Conservation (phyloP, 2,797 vertebrate species). For the Buceros bicornis region DNA sequence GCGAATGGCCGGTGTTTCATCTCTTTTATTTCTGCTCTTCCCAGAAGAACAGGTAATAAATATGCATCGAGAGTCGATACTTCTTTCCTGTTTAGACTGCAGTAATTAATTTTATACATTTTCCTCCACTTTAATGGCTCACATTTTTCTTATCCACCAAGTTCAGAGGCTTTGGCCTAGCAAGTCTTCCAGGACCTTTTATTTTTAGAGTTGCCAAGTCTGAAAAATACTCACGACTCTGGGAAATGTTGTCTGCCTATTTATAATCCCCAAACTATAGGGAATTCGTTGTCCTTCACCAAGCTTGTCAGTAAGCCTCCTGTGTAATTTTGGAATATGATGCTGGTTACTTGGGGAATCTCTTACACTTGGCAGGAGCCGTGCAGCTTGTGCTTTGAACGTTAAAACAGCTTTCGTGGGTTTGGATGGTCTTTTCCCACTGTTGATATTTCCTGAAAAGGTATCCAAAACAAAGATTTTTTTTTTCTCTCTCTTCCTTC, state of each 20-base stretch:
- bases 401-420: background rate
- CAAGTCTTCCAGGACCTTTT: background rate
- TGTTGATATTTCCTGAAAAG: background rate
- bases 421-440: background rate
- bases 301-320: background rate
- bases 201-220: background rate
- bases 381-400: background rate
- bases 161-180: background rate
- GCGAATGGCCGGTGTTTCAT: background rate
- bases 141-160: background rate
- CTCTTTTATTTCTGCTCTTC: background rate
- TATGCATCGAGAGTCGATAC: background rate
- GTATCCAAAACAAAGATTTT: background rate
- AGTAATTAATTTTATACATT: background rate
- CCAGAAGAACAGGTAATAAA: background rate
- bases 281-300: constrained; percentile 18
- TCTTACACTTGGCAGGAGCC: background rate
- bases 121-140: background rate
- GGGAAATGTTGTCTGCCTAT: background rate
- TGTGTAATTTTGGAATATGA: background rate
- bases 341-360: background rate
- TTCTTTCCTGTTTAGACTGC: background rate
- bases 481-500: background rate
- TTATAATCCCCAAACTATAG: background rate
- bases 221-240: background rate